These are phyloP conservation scores for Nebria salina DNA, from an alignment of 2,888 invertebrate species.

Conservation along the genomic window DNA sequence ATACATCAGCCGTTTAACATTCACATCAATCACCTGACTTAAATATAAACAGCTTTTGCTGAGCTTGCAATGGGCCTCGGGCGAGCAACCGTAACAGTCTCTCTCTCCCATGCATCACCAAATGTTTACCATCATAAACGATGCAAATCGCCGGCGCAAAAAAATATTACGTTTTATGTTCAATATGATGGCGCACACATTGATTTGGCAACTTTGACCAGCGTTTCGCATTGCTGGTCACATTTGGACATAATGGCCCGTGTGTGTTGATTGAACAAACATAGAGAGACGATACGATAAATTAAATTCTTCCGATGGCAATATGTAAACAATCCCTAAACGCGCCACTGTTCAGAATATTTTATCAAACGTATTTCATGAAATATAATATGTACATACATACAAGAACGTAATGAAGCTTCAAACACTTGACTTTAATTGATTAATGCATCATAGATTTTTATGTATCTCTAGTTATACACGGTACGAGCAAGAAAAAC, in stretches of 20 bases:
- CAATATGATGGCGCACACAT: too few relatives aligned
- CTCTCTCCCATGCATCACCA: conserved; percentile 2
- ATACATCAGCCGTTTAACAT: conserved; percentile 52
- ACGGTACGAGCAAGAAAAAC: too few relatives aligned
- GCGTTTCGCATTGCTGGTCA: conserved; percentile 8
- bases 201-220: conserved; percentile 6
- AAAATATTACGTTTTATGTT: not conserved
- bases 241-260: not conserved
- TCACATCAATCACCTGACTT: conserved; percentile 52
- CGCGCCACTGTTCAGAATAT: too few relatives aligned
- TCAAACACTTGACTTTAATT: too few relatives aligned
- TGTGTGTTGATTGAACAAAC: conserved; percentile 11
- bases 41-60: conserved; percentile 50
- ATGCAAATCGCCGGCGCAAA: not conserved
- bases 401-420: too few relatives aligned
- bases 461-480: too few relatives aligned
- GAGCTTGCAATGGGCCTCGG: not conserved
- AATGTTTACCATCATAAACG: conserved; percentile 14
- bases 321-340: not conserved
- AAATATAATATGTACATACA: too few relatives aligned
- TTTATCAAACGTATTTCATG: too few relatives aligned
- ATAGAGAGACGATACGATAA: not conserved
- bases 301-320: conserved; percentile 3
- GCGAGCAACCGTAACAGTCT: not conserved
- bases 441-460: too few relatives aligned